phyloP scores from a whole-genome alignment of 2,797 vertebrate genomes.

The Cyclura pinguis region DNA sequence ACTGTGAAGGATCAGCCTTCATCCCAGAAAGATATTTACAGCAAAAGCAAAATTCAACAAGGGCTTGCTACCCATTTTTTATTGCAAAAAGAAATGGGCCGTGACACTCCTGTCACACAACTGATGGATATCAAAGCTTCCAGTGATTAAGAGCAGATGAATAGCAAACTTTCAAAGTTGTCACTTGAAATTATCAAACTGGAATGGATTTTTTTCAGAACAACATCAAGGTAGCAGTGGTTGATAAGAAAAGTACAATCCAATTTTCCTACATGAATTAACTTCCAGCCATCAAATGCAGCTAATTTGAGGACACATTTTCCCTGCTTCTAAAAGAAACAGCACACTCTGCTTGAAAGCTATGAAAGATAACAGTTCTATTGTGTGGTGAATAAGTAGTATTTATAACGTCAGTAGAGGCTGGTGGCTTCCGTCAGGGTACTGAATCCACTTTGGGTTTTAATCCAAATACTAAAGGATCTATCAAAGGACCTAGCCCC shows the following conservation, averaged over 20 bases:
- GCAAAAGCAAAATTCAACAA: conserved; percentile 24
- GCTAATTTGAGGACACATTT: not conserved
- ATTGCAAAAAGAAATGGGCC: conserved; percentile 4
- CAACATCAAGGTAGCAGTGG: conserved; percentile 1
- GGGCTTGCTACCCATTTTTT: not conserved
- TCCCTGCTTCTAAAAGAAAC: not conserved
- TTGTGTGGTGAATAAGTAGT: not conserved
- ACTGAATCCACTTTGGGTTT: too few species aligned
- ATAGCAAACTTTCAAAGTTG: conserved; percentile 19
- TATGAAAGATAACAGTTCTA: not conserved
- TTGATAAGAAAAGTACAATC: conserved; percentile 22
- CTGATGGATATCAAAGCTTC: conserved; percentile 27
- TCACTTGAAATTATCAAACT: conserved; percentile 27
- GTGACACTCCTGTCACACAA: not conserved
- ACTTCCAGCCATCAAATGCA: not conserved
- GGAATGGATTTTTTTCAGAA: conserved; percentile 12
- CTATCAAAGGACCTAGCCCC: too few species aligned
- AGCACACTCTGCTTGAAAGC: not conserved
- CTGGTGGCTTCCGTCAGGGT: too few species aligned
- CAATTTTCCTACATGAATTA: conserved; percentile 28
- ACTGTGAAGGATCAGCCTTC: not conserved
- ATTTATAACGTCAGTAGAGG: not conserved
- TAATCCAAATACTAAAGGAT: too few species aligned
- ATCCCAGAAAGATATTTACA: conserved; percentile 1
- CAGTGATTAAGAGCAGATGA: conserved; percentile 21